phyloP scores from a whole-genome alignment of 2,113 vertebrate species.

The Acrocephalus arundinaceus region DNA sequence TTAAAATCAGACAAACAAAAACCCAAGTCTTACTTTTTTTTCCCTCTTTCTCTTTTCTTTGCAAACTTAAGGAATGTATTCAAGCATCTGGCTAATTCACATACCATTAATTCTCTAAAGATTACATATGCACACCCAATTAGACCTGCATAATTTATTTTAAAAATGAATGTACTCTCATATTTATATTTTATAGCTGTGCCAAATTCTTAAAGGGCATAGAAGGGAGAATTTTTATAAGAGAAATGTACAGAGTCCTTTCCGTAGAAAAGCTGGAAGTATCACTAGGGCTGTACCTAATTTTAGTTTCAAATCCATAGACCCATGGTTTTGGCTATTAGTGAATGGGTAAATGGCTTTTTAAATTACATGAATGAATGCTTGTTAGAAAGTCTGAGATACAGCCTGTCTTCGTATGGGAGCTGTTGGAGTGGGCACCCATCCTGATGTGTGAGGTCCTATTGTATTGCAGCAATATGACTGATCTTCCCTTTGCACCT shows the following conservation, averaged over 20 bases:
- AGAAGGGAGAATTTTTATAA: not conserved
- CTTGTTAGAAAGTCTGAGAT: not conserved
- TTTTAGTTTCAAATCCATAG: not conserved
- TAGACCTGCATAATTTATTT: slow-evolving; percentile 17
- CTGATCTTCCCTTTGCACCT: not conserved
- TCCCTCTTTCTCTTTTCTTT: not conserved
- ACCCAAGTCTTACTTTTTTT: not conserved
- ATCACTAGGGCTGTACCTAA: not conserved
- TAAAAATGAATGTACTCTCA: not conserved
- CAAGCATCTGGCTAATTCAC: slow-evolving; percentile 5
- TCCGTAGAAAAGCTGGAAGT: not conserved
- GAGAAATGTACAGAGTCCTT: not conserved
- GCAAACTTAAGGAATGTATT: not conserved
- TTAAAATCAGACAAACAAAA: not conserved
- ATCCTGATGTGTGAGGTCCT: not conserved
- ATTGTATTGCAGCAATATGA: not conserved
- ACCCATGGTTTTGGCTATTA: not conserved
- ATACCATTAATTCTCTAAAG: slow-evolving; percentile 19
- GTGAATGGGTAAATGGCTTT: not conserved
- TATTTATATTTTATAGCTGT: not conserved
- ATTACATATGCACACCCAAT: not conserved
- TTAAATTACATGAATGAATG: not conserved
- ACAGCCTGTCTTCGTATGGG: not conserved
- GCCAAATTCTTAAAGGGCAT: not conserved
- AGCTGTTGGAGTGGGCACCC: not conserved